Evolutionary conservation across 1,140 invertebrate species (phyloP), one percentile per base, ranked within the genome.

Genomic region (Drosophila repleta): DNA sequence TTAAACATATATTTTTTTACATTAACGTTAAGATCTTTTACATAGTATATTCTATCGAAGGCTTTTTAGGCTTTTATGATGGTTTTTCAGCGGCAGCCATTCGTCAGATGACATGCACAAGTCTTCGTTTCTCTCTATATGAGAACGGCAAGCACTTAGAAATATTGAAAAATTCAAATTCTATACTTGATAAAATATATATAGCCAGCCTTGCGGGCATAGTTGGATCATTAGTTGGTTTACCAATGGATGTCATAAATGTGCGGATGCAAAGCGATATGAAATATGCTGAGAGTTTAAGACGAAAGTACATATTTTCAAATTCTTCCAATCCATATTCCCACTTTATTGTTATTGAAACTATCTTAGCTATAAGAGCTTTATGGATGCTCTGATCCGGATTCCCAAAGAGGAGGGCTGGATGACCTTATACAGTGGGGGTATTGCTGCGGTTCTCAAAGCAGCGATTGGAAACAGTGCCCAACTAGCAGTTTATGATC

Each of bases 181-280:
- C 43, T 18, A 96, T 97, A 87, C 92, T 93, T 62, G 92, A 94
- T 70, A 95, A 95, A 90, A 95, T 97, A 10, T 81, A 94, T 10
- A 83, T 99, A 45, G 98, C 98, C 60, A 97, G 95, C 11, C 72
- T 95, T 37, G 96, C 97, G 24, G 98, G 98, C 5, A 96, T 96
- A 45, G 94, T 94, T 63, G 98, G 74, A 0, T 72, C 81, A 0
- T 11, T 65, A 4, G 20, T 63, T 6, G 74, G 97, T 0, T 97
- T 97, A 49, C 98, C 98, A 17, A 97, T 96, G 39, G 98, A 99
- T 94, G 94, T 99, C 92, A 95, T 99, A 51, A 99, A 99, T 93
- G 98, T 99, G 6, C 93, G 97, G 74, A 99, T 99, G 99, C 99
- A 99, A 92, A 99, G 99, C 93, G 98, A 99, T 93, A 95, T 99